Conservation (phyloP, 2,797 vertebrate genomes). For the Apogon talboti region DNA sequence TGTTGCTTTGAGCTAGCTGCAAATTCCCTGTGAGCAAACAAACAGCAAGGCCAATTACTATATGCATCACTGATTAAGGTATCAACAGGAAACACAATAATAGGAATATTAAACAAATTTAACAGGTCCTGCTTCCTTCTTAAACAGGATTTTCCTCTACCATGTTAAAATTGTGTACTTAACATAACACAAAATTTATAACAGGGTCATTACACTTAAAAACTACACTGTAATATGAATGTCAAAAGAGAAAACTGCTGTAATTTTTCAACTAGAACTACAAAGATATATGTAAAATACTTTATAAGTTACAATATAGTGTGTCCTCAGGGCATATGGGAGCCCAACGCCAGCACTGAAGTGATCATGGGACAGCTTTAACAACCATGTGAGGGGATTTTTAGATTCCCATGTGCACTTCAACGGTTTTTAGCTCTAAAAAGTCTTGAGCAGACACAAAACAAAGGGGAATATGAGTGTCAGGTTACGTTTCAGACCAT, state of each 20-base stretch:
- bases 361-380: slow-evolving; percentile 56
- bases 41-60: slow-evolving; percentile 14
- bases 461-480: slow-evolving; percentile 16
- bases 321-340: neutral
- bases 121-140: neutral
- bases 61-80: slow-evolving; percentile 36
- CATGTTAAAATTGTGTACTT: neutral
- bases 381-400: slow-evolving; percentile 56
- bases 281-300: neutral
- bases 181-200: neutral
- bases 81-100: slow-evolving; percentile 40
- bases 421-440: slow-evolving; percentile 33
- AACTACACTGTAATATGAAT: neutral
- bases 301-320: neutral
- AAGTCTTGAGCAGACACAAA: slow-evolving; percentile 21
- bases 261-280: neutral
- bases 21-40: slow-evolving; percentile 24
- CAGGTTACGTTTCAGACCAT: slow-evolving; percentile 25
- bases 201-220: neutral
- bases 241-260: neutral
- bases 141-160: neutral
- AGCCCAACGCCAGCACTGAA: slow-evolving; percentile 6
- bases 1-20: slow-evolving; percentile 31
- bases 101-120: neutral
- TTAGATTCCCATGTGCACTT: slow-evolving; percentile 38